Evolutionary conservation across 1,140 invertebrate species (phyloP).

Genomic region (Hydropsyche tenuis): DNA sequence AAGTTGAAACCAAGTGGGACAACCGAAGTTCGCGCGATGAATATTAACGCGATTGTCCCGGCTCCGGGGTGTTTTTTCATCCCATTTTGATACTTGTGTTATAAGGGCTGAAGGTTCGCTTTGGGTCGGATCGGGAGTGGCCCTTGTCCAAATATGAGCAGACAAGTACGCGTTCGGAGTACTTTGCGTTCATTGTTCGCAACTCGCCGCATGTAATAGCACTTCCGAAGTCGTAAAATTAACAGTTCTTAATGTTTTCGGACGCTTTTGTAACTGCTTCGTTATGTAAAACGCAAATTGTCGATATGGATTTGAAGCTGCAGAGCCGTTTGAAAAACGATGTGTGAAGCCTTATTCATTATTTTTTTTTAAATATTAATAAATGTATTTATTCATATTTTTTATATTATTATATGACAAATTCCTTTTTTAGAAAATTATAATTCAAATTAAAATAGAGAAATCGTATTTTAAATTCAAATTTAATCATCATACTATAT

Average conservation of each 20-base stretch:
- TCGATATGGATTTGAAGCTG: no score
- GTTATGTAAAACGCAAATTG: no score
- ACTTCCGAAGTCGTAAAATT: not conserved
- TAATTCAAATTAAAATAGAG: not conserved
- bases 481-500: no score
- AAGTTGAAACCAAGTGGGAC: slow-evolving; percentile 37
- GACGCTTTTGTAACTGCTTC: no score
- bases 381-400: no score
- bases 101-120: not conserved
- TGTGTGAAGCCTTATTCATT: no score
- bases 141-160: slow-evolving; percentile 1
- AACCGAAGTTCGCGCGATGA: slow-evolving; percentile 30
- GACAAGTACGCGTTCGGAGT: not conserved
- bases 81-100: not conserved
- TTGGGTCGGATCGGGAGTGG: not conserved
- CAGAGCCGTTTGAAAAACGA: no score
- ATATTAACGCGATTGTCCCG: slow-evolving; percentile 27
- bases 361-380: no score
- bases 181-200: not conserved
- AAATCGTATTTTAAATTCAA: not conserved
- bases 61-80: not conserved
- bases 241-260: no score
- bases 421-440: no score
- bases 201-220: not conserved
- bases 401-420: no score